phyloP scores from a whole-genome alignment of 2,797 vertebrate species.

The Melanotaenia nigrans region DNA sequence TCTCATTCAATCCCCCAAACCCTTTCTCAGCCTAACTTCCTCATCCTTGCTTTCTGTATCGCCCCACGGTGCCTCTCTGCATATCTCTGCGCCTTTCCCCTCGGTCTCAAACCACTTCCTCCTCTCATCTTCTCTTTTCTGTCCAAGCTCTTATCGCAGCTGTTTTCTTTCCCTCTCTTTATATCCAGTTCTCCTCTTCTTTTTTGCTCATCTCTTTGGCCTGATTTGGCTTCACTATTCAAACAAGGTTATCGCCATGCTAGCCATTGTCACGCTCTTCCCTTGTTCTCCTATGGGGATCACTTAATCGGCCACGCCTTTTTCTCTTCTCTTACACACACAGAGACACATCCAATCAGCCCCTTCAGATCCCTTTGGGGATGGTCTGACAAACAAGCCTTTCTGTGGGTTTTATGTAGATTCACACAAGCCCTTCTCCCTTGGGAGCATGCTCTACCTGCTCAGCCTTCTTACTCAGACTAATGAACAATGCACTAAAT shows the following conservation, averaged over 20 bases:
- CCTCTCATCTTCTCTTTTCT: constrained; percentile 50
- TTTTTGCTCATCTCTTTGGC: constrained; percentile 45
- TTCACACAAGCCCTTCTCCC: constrained; percentile 23
- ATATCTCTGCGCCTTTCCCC: constrained; percentile 29
- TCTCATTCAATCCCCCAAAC: constrained; percentile 27
- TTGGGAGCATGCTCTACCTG: constrained; percentile 51
- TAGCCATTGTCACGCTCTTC: constrained; percentile 57
- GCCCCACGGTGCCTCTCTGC: constrained; percentile 42
- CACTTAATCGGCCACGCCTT: constrained; percentile 39
- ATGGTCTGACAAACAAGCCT: constrained; percentile 57
- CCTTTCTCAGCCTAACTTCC: constrained; percentile 47
- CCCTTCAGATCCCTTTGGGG: constrained; percentile 33
- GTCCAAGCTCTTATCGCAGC: constrained; percentile 45
- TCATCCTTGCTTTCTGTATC: constrained; percentile 53
- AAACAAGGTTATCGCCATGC: constrained; percentile 68
- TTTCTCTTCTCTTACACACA: constrained; percentile 13
- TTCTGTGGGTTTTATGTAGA: constrained; percentile 54
- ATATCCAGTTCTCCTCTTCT: constrained; percentile 41
- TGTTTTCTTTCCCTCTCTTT: constrained; percentile 40
- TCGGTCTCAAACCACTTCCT: constrained; percentile 35
- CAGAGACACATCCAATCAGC: constrained; percentile 20
- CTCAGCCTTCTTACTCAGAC: constrained; percentile 61
- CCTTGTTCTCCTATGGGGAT: constrained; percentile 58
- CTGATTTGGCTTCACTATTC: constrained; percentile 51
- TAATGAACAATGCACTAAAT: constrained; percentile 77